Base-by-base conservation (phyloP, 2,797 vertebrate species). In the Chelon auratus region DNA sequence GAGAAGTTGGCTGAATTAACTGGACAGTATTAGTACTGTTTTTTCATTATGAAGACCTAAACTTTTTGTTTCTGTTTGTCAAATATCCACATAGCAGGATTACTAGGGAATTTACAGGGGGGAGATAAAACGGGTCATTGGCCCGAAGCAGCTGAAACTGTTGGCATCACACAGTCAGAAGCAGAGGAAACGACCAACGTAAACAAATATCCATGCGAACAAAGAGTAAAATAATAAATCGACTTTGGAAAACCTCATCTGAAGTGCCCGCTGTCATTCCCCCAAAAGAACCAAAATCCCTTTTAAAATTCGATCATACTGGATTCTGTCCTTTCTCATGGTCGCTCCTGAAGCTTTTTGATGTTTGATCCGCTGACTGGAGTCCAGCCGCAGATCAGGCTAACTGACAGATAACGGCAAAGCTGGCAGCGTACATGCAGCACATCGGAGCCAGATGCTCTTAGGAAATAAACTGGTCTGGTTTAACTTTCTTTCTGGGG, bases 311-410 rank as follows among this genome's bases (percentile, higher is more conserved):
- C n/a, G 15, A 64, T 67, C 17, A 52, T 42, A 30, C 30, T 26
- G 53, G 40, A 43, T 45, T 3, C 36, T n/a, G 18, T 67, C 9
- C 18, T 61, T 56, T 68, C 68, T 56, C 51, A 68, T 9, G 9
- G 24, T 62, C 5, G 33, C 55, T 39, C 45, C 47, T 36, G 18
- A 2, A 42, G 48, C 26, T 54, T 64, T 62, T 47, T 61, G 22
- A 70, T 50, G 52, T 56, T 75, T 77, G 26, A 42, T 81, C 75
- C 52, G 52, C 83, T 14, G 63, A 52, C 66, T 78, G 81, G 78
- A 75, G 68, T 62, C 72, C 54, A 39, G 56, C 70, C 79, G 78
- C 26, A 67, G 66, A 73, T 79, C 67, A 77, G 57, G 64, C 48
- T 53, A 30, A 62, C 60, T 61, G 73, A 67, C 11, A 39, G 68